Percentiles rank a stretch among this genome's conserved stretches.
Evolutionary conservation across 1,140 invertebrate genomes (phyloP).

Genomic region (Drosophila trapezifrons): DNA sequence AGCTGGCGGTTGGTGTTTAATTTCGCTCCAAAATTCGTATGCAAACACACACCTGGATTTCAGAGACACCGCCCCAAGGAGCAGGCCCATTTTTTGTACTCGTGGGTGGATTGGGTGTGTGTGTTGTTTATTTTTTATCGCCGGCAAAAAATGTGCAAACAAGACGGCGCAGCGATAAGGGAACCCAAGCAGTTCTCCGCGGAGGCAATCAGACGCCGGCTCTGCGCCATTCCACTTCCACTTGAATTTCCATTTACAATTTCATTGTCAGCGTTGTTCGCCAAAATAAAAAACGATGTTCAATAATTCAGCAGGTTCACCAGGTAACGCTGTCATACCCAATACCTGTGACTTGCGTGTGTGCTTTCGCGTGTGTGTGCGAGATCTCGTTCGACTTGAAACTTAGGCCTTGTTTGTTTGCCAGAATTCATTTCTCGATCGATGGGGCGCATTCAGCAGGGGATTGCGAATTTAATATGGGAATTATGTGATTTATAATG

Average conservation of each 20-base stretch:
- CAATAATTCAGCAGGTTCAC: slow-evolving; percentile 47
- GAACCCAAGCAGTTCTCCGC: slow-evolving; percentile 15
- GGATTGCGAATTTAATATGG: slow-evolving; percentile 1
- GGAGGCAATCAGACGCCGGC: slow-evolving; percentile 25
- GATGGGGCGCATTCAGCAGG: slow-evolving; percentile 36
- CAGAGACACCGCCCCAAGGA: slow-evolving; percentile 37
- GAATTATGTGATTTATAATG: slow-evolving; percentile 24
- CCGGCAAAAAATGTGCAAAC: slow-evolving; percentile 29
- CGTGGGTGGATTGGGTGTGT: slow-evolving; percentile 16
- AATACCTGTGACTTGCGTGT: slow-evolving; percentile 17
- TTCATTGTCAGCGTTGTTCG: slow-evolving; percentile 37
- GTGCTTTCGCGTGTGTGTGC: slow-evolving; percentile 30
- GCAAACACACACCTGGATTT: slow-evolving; percentile 46
- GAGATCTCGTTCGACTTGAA: slow-evolving; percentile 76
- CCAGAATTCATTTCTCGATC: slow-evolving; percentile 24
- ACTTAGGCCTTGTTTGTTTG: slow-evolving; percentile 58
- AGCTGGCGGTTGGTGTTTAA: slow-evolving; percentile 25
- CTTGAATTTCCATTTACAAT: slow-evolving; percentile 38
- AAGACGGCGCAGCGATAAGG: slow-evolving; percentile 25
- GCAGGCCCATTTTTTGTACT: slow-evolving; percentile 1
- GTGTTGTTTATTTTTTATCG: slow-evolving; percentile 27
- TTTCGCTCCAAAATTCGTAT: slow-evolving; percentile 22
- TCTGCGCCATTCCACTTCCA: slow-evolving; percentile 19
- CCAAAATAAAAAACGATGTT: slow-evolving; percentile 32
- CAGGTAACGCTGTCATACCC: slow-evolving; percentile 40